Evolutionary conservation across 2,888 invertebrate species (phyloP), one percentile per base, ranked within the genome.

Genomic region (Pyrochroa serraticornis): DNA sequence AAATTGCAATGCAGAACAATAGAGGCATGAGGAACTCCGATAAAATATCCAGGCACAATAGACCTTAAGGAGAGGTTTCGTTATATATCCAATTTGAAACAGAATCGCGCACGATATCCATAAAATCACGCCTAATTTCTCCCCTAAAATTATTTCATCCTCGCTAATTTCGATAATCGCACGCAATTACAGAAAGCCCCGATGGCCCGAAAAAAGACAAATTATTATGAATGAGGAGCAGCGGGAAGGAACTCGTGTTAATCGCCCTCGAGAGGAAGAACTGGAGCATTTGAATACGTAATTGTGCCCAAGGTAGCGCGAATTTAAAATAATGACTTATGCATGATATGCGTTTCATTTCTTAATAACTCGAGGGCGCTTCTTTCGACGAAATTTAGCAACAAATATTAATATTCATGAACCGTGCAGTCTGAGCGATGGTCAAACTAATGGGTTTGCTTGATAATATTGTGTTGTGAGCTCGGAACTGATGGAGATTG

Each of bases 381-480:
- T 22, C 22, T 22, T 22, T 5, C 22, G 22, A 3, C 22, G 22
- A 22, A 22, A 22, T 22, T 22, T 22, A 5, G 22, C 22, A 10
- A 35, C 36, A 10, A 9, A 35, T 3, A 35, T 35, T 35, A 35
- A 35, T 35, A 35, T 35, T 35, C 22, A 22, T 22, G 22, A 22
- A 22, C 3, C 22, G 22, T 3, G 22, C 22, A 22, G 22, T 22
- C 22, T 22, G 3, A 22, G 22, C 22, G 22, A 22, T 22, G 22
- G 22, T 22, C 22, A 22, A 22, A 22, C 22, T 22, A 22, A 22
- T 22, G 5, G 22, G 30, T 31, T 33, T 41, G 13, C 43, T 43
- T 36, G 36, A 41, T 49, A 49, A 46, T 7, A 31, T 14, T 6
- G 14, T 32, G 37, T 48, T 48, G 49, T 39, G 32, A 51, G 35